Base-by-base conservation (phyloP, 2,113 vertebrate genomes). In the Sisor rabdophorus region DNA sequence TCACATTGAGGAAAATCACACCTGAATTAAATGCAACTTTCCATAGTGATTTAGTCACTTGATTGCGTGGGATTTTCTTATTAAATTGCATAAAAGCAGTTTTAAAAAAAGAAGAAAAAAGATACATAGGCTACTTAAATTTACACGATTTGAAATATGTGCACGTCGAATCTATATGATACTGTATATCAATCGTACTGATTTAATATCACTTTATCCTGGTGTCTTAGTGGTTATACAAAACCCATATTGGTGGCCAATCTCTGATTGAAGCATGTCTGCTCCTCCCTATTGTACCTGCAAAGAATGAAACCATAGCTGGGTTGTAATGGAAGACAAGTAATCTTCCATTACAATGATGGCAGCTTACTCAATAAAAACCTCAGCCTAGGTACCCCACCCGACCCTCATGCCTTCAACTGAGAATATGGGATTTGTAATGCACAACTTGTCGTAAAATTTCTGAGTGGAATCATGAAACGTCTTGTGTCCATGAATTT, bases 361-460 rank as follows among this genome's bases (percentile, higher is more conserved):
- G 88, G 85, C 70, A 73, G 71, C 56, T 69, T 82, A 86, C 87
- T 91, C 87, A 87, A 88, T 89, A 89, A 26, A 83, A 81, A 83
- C 76, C 83, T 78, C n/a, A 44, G 5, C 40, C 10, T 44, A 44
- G 40, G 40, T 9, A 44, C 40, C 40, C 40, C 40, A 44, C 40
- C 40, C 40, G 40, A 44, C 40, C 40, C 83, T 78, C n/a, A 83
- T 76, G 82, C 77, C n/a, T 44, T 82, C 58, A 79, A 65, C 59
- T 50, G 36, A 30, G 36, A 60, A 56, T 24, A 82, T 52, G 56
- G 36, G 55, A 70, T 82, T 80, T 80, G 78, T 79, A 63, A n/a
- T n/a, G 76, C 59, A 44, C 56, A 71, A 53, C n/a, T 48, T 20
- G 4, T 26, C 47, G 11, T 68, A 17, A 67, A 58, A 56, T n/a